A percentile compares a stretch with the other conserved stretches of the same genome.
These are phyloP conservation scores for Anthopleura xanthogrammica DNA, from an alignment of 92 coral and sea anemone genomes.

Conservation along the genomic window DNA sequence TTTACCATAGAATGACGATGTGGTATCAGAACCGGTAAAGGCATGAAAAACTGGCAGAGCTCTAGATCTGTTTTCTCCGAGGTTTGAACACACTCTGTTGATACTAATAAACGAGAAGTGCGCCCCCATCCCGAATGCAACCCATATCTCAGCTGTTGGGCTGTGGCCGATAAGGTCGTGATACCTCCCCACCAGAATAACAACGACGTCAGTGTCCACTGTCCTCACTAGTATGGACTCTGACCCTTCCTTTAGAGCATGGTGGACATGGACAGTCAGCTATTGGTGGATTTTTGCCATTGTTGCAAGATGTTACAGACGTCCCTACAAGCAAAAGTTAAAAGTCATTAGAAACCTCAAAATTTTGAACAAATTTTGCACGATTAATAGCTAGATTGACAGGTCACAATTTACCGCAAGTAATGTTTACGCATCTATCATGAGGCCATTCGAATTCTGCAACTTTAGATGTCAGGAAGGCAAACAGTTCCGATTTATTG, in stretches of 20 bases:
- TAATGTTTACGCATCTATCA: conserved; percentile 3
- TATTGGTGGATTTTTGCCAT: neutral
- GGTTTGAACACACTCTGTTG: no score
- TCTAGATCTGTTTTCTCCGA: no score
- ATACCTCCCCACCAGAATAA: no score
- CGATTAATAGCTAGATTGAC: no score
- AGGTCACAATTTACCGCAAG: conserved; percentile 23
- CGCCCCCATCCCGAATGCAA: no score
- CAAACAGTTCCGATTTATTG: conserved; percentile 35
- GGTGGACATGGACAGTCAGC: neutral
- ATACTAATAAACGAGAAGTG: no score
- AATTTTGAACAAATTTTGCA: neutral
- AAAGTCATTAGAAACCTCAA: no score
- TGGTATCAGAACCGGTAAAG: neutral
- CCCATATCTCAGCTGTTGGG: no score
- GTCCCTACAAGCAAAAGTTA: neutral
- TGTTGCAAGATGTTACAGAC: neutral
- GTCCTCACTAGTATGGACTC: no score
- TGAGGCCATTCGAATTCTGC: conserved; percentile 10
- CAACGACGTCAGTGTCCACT: no score
- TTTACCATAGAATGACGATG: neutral
- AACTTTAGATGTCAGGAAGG: conserved; percentile 22
- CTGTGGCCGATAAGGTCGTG: no score
- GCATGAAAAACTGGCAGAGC: neutral
- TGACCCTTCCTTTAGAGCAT: no score